A percentile compares a stretch with the other conserved stretches of the same genome.
phyloP scores from a whole-genome alignment of 2,797 vertebrate genomes.

The Brachymystax lenok region DNA sequence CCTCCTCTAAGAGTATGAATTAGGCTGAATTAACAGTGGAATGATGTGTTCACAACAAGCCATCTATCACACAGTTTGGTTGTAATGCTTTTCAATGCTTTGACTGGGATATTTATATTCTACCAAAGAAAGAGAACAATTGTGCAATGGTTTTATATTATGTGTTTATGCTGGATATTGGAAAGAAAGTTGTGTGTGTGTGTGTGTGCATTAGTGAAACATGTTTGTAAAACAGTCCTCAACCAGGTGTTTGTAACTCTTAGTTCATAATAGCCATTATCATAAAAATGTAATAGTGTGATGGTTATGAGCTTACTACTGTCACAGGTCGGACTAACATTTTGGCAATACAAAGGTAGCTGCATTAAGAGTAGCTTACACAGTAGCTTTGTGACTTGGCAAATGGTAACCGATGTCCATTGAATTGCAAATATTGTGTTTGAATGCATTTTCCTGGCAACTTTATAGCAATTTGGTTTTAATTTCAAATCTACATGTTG shows the following conservation, averaged over 20 bases:
- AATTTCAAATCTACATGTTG: not conserved
- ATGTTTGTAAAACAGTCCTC: constrained; percentile 26
- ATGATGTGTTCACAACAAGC: constrained; percentile 56
- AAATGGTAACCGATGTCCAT: not conserved
- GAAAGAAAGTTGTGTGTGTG: constrained; percentile 28
- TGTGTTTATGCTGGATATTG: constrained; percentile 17
- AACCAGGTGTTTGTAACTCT: constrained; percentile 6
- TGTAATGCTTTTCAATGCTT: constrained; percentile 28
- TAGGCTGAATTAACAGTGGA: constrained; percentile 48
- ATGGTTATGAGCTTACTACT: not conserved
- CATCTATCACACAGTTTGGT: constrained; percentile 72
- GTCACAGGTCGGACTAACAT: not conserved
- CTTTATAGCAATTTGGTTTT: not conserved
- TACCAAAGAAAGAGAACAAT: not conserved
- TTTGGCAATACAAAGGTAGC: not conserved
- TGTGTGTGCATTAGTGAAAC: constrained; percentile 15
- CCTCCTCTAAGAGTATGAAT: no score
- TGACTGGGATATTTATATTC: not conserved
- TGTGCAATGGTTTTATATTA: not conserved
- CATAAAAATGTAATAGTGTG: not conserved
- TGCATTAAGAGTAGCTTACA: no score
- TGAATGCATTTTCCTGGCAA: not conserved
- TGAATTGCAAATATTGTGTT: not conserved
- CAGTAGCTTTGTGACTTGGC: no score
- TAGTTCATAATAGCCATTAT: not conserved